A percentile compares a stretch with the other conserved stretches of the same genome.
phyloP scores from a whole-genome alignment of 2,888 invertebrate species.

The Melanchra persicariae region DNA sequence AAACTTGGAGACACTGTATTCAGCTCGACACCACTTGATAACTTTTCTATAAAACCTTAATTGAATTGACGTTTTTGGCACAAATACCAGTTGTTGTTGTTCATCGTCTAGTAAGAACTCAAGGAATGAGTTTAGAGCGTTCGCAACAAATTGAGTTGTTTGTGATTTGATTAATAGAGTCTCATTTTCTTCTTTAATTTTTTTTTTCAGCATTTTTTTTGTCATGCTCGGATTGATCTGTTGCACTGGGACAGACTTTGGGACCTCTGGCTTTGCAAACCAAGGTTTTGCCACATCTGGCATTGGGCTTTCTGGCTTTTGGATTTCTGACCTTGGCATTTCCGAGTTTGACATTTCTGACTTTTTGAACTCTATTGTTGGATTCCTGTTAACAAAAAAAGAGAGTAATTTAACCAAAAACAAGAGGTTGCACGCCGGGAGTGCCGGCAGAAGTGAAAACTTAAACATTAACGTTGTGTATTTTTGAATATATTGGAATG shows the following conservation, averaged over 20 bases:
- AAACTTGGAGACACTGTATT: neutral
- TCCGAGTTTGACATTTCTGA: neutral
- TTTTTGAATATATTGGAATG: too few species aligned
- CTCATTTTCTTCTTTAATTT: neutral
- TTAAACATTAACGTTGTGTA: too few species aligned
- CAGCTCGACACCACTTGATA: neutral
- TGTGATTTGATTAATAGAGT: neutral
- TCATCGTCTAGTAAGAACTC: conserved; percentile 14
- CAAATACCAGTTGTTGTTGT: neutral
- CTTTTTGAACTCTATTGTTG: too few species aligned
- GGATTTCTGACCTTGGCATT: too few species aligned
- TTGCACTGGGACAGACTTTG: neutral
- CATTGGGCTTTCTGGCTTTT: neutral
- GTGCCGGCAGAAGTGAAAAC: too few species aligned
- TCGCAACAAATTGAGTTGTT: neutral
- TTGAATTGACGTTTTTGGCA: neutral
- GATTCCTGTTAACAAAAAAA: neutral
- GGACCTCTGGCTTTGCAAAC: neutral
- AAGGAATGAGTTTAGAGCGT: neutral
- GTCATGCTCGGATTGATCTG: neutral
- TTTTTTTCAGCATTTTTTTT: neutral
- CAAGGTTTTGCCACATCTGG: neutral
- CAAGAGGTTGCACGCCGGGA: too few species aligned
- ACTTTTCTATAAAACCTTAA: conserved; percentile 3
- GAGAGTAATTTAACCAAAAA: too few species aligned